These are phyloP conservation scores for Megalops atlanticus DNA, from an alignment of 2,113 vertebrate species.

Conservation along the genomic window DNA sequence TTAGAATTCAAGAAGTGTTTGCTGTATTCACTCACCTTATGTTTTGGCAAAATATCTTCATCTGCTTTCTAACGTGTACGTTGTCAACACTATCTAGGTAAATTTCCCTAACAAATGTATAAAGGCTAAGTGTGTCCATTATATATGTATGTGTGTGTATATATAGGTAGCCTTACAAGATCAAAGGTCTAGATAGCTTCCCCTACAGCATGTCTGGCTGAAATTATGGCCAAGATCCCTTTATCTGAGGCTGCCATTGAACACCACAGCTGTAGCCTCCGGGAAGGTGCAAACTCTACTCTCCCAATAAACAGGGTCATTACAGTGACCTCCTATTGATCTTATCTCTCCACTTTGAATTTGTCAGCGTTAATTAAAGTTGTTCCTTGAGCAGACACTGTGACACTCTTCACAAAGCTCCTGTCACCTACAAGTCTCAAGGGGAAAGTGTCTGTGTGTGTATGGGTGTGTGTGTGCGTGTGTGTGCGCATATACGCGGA, in stretches of 20 bases:
- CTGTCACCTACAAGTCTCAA: slow-evolving; percentile 1
- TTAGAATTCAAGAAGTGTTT: too few relatives aligned
- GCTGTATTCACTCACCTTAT: too few relatives aligned
- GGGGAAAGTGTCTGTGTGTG: not conserved
- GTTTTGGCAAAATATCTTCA: too few relatives aligned
- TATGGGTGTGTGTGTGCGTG: not conserved
- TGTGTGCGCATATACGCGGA: not conserved
- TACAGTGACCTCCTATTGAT: slow-evolving; percentile 3
- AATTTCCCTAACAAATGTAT: too few relatives aligned
- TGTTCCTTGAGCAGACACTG: not conserved
- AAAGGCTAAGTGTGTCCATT: too few relatives aligned
- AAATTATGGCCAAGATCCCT: not conserved
- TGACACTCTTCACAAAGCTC: not conserved
- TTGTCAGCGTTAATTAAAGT: slow-evolving; percentile 2
- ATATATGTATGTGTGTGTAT: too few relatives aligned
- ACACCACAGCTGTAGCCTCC: not conserved
- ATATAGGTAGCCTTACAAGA: too few relatives aligned
- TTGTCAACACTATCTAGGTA: too few relatives aligned
- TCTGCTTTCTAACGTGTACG: too few relatives aligned
- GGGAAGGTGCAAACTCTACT: not conserved
- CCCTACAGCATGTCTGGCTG: not conserved
- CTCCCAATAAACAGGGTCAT: not conserved
- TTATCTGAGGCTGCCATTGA: not conserved
- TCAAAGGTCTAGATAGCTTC: not conserved
- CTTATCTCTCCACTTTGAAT: slow-evolving; percentile 5